Percentiles rank a stretch among this genome's conserved stretches.
These are phyloP conservation scores for Perca flavescens DNA, from an alignment of 2,113 vertebrate genomes.

Conservation along the genomic window DNA sequence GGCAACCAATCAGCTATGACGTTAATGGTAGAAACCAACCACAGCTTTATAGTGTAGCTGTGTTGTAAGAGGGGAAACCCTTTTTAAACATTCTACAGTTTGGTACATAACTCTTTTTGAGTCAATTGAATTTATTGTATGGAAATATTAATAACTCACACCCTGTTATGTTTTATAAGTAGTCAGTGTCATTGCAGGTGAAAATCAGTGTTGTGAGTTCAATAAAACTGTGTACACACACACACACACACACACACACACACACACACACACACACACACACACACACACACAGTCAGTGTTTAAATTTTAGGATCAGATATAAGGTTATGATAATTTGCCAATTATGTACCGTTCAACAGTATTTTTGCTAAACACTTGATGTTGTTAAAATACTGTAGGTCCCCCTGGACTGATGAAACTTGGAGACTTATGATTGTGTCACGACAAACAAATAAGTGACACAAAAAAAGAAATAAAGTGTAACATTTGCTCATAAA, in stretches of 20 bases:
- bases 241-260: not conserved
- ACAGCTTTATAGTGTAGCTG: conserved; percentile 76
- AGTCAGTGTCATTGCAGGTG: not conserved
- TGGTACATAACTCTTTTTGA: conserved; percentile 5
- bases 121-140: conserved; percentile 19
- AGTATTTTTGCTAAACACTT: too few species aligned
- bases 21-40: conserved; percentile 80
- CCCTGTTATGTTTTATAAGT: not conserved
- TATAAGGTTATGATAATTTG: too few species aligned
- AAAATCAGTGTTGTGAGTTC: not conserved
- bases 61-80: conserved; percentile 74
- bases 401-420: too few species aligned
- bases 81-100: conserved; percentile 68
- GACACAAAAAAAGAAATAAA: not conserved
- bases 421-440: too few species aligned
- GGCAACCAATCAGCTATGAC: conserved; percentile 84
- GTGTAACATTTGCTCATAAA: not conserved
- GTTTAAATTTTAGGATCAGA: not conserved
- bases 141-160: conserved; percentile 24
- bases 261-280: not conserved
- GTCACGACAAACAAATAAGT: too few species aligned
- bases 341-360: too few species aligned
- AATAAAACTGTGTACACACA: not conserved
- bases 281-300: not conserved
- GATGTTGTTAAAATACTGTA: too few species aligned